Evolutionary conservation across 2,797 vertebrate genomes (phyloP).

Genomic region (Champsocephalus esox): DNA sequence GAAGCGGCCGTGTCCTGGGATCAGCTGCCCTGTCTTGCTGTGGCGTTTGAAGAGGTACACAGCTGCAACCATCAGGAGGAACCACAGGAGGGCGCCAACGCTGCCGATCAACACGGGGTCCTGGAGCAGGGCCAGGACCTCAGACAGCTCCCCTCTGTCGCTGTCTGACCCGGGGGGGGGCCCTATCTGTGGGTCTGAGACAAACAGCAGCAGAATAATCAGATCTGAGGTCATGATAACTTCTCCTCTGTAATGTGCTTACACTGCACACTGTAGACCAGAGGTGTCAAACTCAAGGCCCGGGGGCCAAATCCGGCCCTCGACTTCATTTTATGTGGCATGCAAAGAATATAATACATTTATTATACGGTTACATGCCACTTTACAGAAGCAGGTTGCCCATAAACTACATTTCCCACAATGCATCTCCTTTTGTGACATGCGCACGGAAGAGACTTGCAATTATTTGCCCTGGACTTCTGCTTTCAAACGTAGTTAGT

Average conservation of each 20-base stretch:
- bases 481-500: too few relatives aligned
- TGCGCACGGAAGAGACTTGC: too few relatives aligned
- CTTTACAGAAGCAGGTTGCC: too few relatives aligned
- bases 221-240: not conserved
- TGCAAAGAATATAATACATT: too few relatives aligned
- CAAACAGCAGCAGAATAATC: conserved; percentile 6
- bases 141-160: conserved; percentile 34
- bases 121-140: conserved; percentile 79
- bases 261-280: not conserved
- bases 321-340: too few relatives aligned
- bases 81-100: conserved; percentile 87
- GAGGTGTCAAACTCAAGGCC: too few relatives aligned
- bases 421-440: too few relatives aligned
- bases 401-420: too few relatives aligned
- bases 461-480: too few relatives aligned
- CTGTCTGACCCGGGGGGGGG: conserved; percentile 15
- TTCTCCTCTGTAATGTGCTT: not conserved
- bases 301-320: too few relatives aligned
- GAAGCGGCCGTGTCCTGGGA: conserved; percentile 59
- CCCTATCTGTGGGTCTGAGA: conserved; percentile 48
- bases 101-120: conserved; percentile 90
- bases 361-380: too few relatives aligned
- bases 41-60: conserved; percentile 88
- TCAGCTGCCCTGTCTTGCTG: conserved; percentile 63
- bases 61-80: conserved; percentile 85